Base-by-base conservation (phyloP, 2,113 vertebrate genomes). In the Thamnaconus septentrionalis region DNA sequence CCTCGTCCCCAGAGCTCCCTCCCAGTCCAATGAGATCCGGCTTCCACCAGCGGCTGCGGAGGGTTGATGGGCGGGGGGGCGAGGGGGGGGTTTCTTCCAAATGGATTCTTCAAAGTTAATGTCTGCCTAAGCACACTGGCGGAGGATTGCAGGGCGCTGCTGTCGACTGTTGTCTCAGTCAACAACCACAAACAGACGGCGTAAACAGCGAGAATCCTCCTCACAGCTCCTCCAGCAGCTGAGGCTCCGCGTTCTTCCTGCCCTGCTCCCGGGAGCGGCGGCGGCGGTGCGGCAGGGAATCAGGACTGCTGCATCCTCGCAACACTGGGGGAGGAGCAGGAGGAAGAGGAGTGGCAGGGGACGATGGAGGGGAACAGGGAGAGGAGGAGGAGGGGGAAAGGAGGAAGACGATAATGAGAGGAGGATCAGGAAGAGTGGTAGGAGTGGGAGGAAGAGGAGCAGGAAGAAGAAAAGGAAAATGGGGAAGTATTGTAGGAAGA, bases 321-420 rank as follows among this genome's bases (percentile, higher is more conserved):
- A 78, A 69, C 73, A 78, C 69, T 69, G 63, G 64, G 83, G 80
- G 82, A 78, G 78, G 83, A 82, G 18, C 18, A 31, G 18, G 18
- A 31, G 18, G 18, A 31, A 31, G 18, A 31, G 18, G 18, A 31
- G 18, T 31, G 18, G 18, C 18, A 31, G 18, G 18, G 18, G 18
- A 31, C 18, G 18, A 31, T 31, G 18, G 18, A 31, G 18, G 18
- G 2, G 18, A 31, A 31, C 18, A 31, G 18, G 18, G 18, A 31
- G 18, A 31, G 18, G 18, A 31, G 18, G 18, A 31, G 18, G 18
- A 2, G 18, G 18, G 18, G 18, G n/a, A n/a, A n/a, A n/a, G 18
- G 18, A 2, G 18, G 18, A 2, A 2, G 18, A 31, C 2, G 18
- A 31, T 31, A 31, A 31, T 31, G 2, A 31, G 18, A 31, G 2